Conservation (phyloP, 2,888 invertebrate genomes). For the Dasysyrphus albostriatus region DNA sequence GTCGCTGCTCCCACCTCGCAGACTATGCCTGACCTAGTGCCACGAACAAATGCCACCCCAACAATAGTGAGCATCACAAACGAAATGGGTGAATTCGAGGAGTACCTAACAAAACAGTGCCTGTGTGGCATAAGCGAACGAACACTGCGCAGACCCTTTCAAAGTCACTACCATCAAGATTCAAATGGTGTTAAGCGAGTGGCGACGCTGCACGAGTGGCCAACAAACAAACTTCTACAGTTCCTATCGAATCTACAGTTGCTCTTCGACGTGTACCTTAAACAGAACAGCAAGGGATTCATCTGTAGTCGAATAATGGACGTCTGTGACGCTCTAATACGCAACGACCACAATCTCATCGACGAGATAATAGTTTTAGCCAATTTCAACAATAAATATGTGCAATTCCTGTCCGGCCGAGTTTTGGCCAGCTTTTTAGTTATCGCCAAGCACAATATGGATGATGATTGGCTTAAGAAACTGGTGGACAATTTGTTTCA, state of each 20-base stretch:
- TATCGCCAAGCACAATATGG: constrained; percentile 92
- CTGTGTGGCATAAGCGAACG: constrained; percentile 90
- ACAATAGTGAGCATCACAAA: constrained; percentile 77
- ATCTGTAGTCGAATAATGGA: constrained; percentile 92
- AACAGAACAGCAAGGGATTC: constrained; percentile 92
- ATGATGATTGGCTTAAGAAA: constrained; percentile 91
- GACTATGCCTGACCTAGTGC: constrained; percentile 79
- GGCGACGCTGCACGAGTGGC: constrained; percentile 87
- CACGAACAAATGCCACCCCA: constrained; percentile 68
- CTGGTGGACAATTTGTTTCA: constrained; percentile 89
- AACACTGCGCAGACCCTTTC: constrained; percentile 89
- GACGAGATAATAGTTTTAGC: constrained; percentile 93
- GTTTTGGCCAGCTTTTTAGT: constrained; percentile 93
- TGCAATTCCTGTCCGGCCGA: constrained; percentile 91
- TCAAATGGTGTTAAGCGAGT: constrained; percentile 84
- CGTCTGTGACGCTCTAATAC: constrained; percentile 91
- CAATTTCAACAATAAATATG: constrained; percentile 91
- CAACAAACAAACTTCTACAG: constrained; percentile 88
- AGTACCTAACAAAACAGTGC: constrained; percentile 89
- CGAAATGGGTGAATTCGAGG: constrained; percentile 83
- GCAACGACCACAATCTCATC: constrained; percentile 92
- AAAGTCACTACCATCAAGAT: constrained; percentile 85
- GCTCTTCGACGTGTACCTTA: constrained; percentile 92
- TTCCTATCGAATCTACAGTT: constrained; percentile 93
- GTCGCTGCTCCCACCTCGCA: constrained; percentile 67